Base-by-base conservation (phyloP, 2,888 invertebrate species). In the Microctonus brassicae region DNA sequence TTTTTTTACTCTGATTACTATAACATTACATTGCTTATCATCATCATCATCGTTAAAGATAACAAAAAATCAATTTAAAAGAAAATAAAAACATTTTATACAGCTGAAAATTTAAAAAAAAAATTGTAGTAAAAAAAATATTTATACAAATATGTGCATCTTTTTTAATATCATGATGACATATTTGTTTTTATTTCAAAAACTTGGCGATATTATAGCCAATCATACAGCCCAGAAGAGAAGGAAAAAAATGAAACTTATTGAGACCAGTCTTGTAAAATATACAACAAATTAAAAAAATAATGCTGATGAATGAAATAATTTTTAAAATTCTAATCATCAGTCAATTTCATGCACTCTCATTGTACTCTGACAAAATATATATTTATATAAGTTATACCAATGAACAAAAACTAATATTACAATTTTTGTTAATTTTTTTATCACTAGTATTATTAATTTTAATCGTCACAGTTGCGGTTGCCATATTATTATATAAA, bases 401-500 rank as follows among this genome's bases (percentile, higher is more conserved):
- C 39, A 39, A 39, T 39, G 39, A 39, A 13, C 39, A 39, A 13
- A 39, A 1, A 39, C n/a, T 33, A 6, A 74, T 76, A 76, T 74
- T 72, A 42, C 77, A 74, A 24, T 29, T 42, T 60, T 52, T 36
- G 22, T 36, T 42, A 39, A 55, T n/a, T n/a, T n/a, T 55, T 73
- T 73, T 78, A 76, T 79, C 65, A 72, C 77, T 81, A 79, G 77
- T 77, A 76, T 79, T 80, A 75, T 74, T 80, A 75, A 76, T 64
- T 74, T 75, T 75, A 63, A 78, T 77, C 75, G 68, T 76, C 75
- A 63, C 78, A 78, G 76, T 77, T 75, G 76, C 76, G 77, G 79
- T 81, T 82, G 83, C 83, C 81, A 82, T 82, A 81, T 81, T 80
- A 80, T 73, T 78, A 77, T 79, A 71, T 78, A 76, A 74, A 76